Percentiles rank a stretch among this genome's conserved stretches.
Conservation (phyloP, 2,888 invertebrate species). For the Folsomia candida region DNA sequence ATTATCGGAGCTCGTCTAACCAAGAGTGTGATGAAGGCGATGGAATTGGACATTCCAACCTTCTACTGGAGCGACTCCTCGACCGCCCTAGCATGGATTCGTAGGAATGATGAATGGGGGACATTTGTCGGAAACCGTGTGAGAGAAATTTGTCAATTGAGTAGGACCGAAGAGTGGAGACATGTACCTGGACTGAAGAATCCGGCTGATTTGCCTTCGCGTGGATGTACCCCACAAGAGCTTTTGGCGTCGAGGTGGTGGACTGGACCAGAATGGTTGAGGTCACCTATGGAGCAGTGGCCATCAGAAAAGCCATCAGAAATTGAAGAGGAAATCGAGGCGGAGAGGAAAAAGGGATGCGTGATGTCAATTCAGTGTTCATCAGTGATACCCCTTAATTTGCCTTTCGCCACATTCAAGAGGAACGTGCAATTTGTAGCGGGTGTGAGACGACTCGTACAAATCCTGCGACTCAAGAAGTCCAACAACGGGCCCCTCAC, state of each 20-base stretch:
- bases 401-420: too few relatives aligned
- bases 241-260: neutral
- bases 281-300: neutral
- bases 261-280: neutral
- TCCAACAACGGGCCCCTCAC: neutral
- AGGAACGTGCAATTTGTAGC: too few relatives aligned
- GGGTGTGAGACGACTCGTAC: too few relatives aligned
- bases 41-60: neutral
- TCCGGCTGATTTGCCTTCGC: conserved; percentile 5
- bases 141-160: neutral
- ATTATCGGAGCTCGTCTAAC: conserved; percentile 6
- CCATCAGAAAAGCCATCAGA: neutral
- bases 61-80: conserved; percentile 10
- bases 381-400: too few relatives aligned
- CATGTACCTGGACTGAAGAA: too few relatives aligned
- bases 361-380: neutral
- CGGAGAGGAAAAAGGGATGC: neutral
- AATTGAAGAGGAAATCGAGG: neutral
- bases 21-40: neutral
- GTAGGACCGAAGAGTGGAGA: neutral
- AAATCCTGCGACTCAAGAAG: too few relatives aligned
- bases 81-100: conserved; percentile 12
- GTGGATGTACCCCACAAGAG: conserved; percentile 23
- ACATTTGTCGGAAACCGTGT: too few relatives aligned
- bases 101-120: too few relatives aligned